Base-by-base conservation (phyloP, 2,888 invertebrate genomes). In the Myopa tessellatipennis region DNA sequence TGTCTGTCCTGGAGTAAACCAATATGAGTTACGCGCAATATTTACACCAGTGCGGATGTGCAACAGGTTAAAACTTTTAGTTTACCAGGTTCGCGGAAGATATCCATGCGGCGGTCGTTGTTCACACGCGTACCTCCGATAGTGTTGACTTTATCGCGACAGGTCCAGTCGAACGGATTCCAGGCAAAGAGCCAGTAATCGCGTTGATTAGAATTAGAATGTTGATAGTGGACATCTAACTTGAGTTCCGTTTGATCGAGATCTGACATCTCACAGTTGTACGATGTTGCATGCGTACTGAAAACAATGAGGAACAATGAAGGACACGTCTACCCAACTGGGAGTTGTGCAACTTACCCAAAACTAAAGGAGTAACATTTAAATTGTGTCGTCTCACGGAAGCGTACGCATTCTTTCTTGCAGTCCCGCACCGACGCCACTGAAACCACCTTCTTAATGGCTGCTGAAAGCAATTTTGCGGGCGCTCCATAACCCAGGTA, bases 331-430 rank as follows among this genome's bases (percentile, higher is more conserved):
- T 36, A 40, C 61, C 14, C 14, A 60, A 45, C 18, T 38, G 60
- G 7, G 0, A 2, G 14, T 7, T 6, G 60, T 12, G 36, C 16
- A 3, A 45, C 87, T 86, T 87, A 93, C 93, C 91, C 91, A 86
- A 91, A 96, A 81, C 95, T 95, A 83, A 94, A 94, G 50, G 95
- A 93, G 85, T 94, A 92, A 85, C 95, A 96, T 82, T 93, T 92
- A 81, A 94, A 93, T 0, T 92, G 85, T 10, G 91, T 91, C 10
- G 89, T 90, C 76, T 91, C 90, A 1, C 90, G 84, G 77, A 86
- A 87, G 3, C 87, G 87, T 8, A 92, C 91, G 84, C 96, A 96
- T 73, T 94, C 93, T 3, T 90, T 90, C 77, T 94, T 95, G 82
- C 95, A 94, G 2, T 93, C 92, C 38, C 92, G 90, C 81, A 94